These are phyloP conservation scores for Archips crataeganus DNA, from an alignment of 2,888 invertebrate species.

Conservation along the genomic window DNA sequence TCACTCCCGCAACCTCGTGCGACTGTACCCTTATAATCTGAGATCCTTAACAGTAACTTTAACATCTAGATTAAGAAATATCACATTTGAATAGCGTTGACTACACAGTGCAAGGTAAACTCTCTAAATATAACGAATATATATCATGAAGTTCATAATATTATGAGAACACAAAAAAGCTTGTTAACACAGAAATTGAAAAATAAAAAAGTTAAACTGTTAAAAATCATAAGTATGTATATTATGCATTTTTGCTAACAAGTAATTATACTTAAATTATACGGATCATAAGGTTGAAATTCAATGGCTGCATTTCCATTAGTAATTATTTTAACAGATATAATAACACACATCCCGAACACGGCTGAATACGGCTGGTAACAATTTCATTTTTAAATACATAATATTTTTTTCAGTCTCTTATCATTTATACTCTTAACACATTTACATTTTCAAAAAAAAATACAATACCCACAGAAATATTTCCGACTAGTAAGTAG, in stretches of 20 bases:
- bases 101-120: conserved; percentile 10
- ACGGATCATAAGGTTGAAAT: not conserved
- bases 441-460: not conserved
- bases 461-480: not conserved
- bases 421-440: conserved; percentile 17
- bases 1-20: not conserved
- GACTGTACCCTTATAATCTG: conserved; percentile 14
- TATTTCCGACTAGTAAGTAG: not conserved
- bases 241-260: not conserved
- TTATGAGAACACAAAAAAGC: not conserved
- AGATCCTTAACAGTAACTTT: conserved; percentile 19
- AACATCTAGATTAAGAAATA: conserved; percentile 19
- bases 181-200: not conserved
- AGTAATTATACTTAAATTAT: not conserved
- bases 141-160: not conserved
- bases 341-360: too few species aligned
- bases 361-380: not conserved
- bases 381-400: not conserved
- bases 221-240: conserved; percentile 14
- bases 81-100: conserved; percentile 30
- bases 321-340: not conserved
- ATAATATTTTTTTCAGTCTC: conserved; percentile 27
- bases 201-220: not conserved
- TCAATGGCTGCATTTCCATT: not conserved
- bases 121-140: not conserved